Evolutionary conservation across 2,113 vertebrate genomes (phyloP), one percentile per base, ranked within the genome.

Genomic region (Emydocephalus ijimae): DNA sequence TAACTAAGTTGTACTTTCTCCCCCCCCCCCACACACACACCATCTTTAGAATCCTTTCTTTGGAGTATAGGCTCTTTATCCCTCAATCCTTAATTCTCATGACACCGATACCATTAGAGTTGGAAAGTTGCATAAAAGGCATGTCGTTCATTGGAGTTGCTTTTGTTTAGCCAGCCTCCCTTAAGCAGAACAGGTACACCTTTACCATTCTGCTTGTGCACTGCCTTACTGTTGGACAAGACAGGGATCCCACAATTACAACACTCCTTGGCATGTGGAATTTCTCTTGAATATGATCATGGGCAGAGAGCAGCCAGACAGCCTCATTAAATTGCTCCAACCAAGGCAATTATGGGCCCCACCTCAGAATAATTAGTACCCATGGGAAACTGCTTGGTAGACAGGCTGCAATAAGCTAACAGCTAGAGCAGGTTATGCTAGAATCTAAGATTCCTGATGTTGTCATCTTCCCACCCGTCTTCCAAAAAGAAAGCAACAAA

Each of bases 341-440:
- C 92, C 56, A n/a, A 34, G 81, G 74, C 81, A 93, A 90, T 93
- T 93, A 93, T 55, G 89, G 92, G 89, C 56, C 92, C 90, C 92
- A 90, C 92, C 92, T 90, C 89, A 54, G 48, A 90, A 93, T 93
- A 93, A 93, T 93, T 90, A 90, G 81, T 57, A 93, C 81, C 81
- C 89, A 90, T 93, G 92, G 92, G 92, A 93, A 93, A 90, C 89
- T 93, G 88, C 92, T 90, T 93, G 85, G 92, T 61, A 93, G 92
- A 90, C 89, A 87, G 92, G 92, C 89, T 87, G 92, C 89, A 50
- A 64, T 93, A 87, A 61, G 57, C 23, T 26, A 64, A 86, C 74
- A 90, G 89, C 92, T 64, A 93, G 23, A 93, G 81, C 92, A 93
- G 81, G 89, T 93, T 90, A 93, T 90, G 48, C 81, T 87, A 90